These are phyloP conservation scores for Cisticola juncidis DNA, from an alignment of 2,113 vertebrate genomes.

Conservation along the genomic window DNA sequence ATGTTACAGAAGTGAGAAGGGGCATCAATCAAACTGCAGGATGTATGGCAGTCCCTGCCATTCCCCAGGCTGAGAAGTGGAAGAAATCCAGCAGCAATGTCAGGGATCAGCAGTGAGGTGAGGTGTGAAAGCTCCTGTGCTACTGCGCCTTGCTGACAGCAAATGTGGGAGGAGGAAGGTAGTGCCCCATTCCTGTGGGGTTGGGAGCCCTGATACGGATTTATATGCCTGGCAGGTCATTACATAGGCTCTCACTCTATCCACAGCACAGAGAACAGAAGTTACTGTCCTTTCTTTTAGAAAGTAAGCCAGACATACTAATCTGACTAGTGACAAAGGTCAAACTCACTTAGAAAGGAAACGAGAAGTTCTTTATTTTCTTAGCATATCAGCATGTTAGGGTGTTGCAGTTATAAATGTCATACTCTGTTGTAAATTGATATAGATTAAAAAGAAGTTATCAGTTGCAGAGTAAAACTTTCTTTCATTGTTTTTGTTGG, in stretches of 20 bases:
- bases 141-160: not conserved
- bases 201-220: accelerated
- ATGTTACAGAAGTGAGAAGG: not conserved
- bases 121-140: accelerated
- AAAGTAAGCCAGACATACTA: not conserved
- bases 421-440: not conserved
- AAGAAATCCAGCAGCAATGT: not conserved
- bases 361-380: not conserved
- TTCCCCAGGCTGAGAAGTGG: not conserved
- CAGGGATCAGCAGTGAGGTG: not conserved
- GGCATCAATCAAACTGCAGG: not conserved
- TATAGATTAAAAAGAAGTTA: not conserved
- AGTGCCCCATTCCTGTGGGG: no score
- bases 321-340: not conserved
- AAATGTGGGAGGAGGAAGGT: not conserved
- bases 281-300: not conserved
- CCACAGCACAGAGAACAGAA: not conserved
- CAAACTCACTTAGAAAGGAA: not conserved
- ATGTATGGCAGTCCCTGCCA: not conserved
- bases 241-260: not conserved
- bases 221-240: no score
- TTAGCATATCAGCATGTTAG: not conserved
- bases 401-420: not conserved
- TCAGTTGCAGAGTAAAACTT: not conserved
- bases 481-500: not conserved